phyloP scores from a whole-genome alignment of 2,888 invertebrate species.

The Melanchra persicariae region DNA sequence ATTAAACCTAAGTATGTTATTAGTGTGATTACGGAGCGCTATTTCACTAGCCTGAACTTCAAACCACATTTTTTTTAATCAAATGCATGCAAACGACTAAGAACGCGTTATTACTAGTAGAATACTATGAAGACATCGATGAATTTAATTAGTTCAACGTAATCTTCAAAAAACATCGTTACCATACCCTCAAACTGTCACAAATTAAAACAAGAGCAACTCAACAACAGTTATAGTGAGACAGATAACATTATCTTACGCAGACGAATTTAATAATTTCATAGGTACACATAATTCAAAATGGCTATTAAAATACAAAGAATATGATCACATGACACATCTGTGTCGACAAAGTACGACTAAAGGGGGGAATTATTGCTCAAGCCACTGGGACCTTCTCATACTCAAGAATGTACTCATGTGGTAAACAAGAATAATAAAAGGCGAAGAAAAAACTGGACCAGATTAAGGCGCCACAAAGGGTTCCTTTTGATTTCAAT shows the following conservation, averaged over 20 bases:
- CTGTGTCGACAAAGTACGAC: conserved; percentile 78
- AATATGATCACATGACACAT: conserved; percentile 75
- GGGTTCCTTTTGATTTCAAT: conserved; percentile 72
- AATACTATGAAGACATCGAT: neutral
- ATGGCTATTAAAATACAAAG: conserved; percentile 66
- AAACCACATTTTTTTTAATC: neutral
- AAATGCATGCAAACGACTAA: neutral
- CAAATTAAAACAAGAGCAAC: conserved; percentile 10
- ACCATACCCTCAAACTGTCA: neutral
- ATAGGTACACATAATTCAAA: conserved; percentile 67
- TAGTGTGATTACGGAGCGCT: conserved; percentile 11
- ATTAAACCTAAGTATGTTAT: no score
- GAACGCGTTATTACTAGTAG: neutral
- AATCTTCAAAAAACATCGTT: neutral
- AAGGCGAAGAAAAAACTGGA: conserved; percentile 79
- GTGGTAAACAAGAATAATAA: conserved; percentile 84
- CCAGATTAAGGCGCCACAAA: conserved; percentile 80
- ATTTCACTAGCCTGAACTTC: conserved; percentile 1
- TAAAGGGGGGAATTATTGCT: conserved; percentile 77
- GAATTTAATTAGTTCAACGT: neutral
- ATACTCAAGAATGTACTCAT: conserved; percentile 69
- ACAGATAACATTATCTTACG: conserved; percentile 27
- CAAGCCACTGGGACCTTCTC: conserved; percentile 72
- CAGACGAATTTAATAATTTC: conserved; percentile 47
- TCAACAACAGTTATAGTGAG: conserved; percentile 16